These are phyloP conservation scores for Ochropleura plecta DNA, from an alignment of 2,888 invertebrate genomes.

Conservation along the genomic window DNA sequence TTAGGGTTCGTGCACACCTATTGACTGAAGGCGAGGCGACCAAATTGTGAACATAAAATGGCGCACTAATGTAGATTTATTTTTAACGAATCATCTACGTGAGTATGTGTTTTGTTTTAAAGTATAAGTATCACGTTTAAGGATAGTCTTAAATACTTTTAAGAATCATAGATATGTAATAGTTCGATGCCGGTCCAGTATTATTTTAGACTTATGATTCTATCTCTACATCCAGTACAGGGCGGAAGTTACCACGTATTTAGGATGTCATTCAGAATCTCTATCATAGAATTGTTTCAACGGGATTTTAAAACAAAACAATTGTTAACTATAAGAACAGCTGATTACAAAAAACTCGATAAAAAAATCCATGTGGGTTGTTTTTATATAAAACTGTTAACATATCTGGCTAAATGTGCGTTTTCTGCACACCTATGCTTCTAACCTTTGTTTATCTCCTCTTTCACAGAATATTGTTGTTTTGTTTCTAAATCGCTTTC, in stretches of 20 bases:
- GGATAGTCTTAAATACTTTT: not conserved
- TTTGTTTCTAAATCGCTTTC: too few species aligned
- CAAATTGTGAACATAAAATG: not conserved
- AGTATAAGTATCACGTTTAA: not conserved
- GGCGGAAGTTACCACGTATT: too few species aligned
- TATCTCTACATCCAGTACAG: not conserved
- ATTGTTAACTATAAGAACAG: too few species aligned
- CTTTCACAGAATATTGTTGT: too few species aligned
- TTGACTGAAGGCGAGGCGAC: not conserved
- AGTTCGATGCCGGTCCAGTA: not conserved
- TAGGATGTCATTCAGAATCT: too few species aligned
- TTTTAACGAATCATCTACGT: not conserved
- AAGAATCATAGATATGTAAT: not conserved
- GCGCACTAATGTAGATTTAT: not conserved
- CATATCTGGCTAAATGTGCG: not conserved
- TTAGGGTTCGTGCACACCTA: slow-evolving; percentile 27
- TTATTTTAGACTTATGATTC: not conserved
- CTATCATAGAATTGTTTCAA: too few species aligned
- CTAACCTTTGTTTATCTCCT: not conserved
- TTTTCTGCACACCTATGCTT: not conserved
- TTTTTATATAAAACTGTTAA: too few species aligned
- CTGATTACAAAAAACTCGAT: too few species aligned
- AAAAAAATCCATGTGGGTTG: too few species aligned
- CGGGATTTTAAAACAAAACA: too few species aligned
- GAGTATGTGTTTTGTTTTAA: not conserved